Evolutionary conservation across 2,113 vertebrate genomes (phyloP), one percentile per base, ranked within the genome.

Genomic region (Delphinus delphis): DNA sequence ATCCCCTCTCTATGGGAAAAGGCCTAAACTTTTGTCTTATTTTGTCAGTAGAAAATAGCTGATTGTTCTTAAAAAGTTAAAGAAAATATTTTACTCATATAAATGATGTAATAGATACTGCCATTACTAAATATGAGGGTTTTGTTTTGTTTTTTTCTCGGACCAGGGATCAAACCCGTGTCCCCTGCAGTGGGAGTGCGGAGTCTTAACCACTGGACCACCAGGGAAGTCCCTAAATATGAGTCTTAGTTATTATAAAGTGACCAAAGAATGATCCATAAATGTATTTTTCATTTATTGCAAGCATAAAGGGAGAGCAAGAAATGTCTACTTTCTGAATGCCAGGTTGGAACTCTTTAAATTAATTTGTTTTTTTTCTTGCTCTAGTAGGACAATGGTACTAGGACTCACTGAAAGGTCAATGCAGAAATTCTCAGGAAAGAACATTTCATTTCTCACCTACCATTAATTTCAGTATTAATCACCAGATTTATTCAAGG

Each of bases 391-490:
- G 21, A 70, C 70, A 79, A 1, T 41, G 36, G 17, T 73, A 47
- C 25, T 55, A 86, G 82, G 73, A 73, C 41, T 92, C 41, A 71
- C 14, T 80, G 41, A 86, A 53, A n/a, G 53, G 55, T 63, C 94
- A 65, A 23, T 81, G 55, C 83, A 81, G 73, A 86, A 95, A 87
- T 80, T 70, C n/a, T 73, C n/a, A 71, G 36, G 23, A 82, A 92
- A 87, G 36, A 81, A 65, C 31, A 65, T 41, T 83, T 65, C 44
- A 73, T 82, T 73, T 87, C 47, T 95, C 41, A 41, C 55, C 65
- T 58, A 81, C 9, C 38, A 38, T 74, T 85, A 38, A 85, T 79
- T 91, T 91, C 58, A 96, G 36, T 50, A 67, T 91, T 86, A 87
- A 53, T 53, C 28, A 58, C 28, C 21, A 67, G 33, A 79, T 93